A percentile compares a stretch with the other conserved stretches of the same genome.
phyloP scores from a whole-genome alignment of 1,140 invertebrate species.

The Whitmania pigra region DNA sequence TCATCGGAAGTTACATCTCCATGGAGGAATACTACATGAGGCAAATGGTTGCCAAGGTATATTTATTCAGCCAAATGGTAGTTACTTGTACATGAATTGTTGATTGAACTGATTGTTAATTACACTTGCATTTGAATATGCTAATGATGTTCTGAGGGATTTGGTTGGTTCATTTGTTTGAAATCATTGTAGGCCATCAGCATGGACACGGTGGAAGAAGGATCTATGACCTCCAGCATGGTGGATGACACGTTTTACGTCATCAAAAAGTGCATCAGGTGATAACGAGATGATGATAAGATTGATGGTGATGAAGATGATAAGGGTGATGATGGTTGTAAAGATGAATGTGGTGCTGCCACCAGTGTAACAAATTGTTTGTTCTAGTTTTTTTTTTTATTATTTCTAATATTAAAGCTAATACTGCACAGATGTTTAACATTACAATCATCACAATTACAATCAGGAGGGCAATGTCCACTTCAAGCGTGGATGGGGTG shows the following conservation, averaged over 20 bases:
- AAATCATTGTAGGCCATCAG: slow-evolving; percentile 54
- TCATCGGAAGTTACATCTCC: slow-evolving; percentile 75
- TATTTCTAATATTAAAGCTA: too few relatives aligned
- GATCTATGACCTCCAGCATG: slow-evolving; percentile 72
- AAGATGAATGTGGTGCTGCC: too few relatives aligned
- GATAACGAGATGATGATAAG: slow-evolving; percentile 25
- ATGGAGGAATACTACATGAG: slow-evolving; percentile 91
- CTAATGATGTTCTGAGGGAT: too few relatives aligned
- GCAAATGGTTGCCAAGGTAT: slow-evolving; percentile 75
- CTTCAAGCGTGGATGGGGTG: slow-evolving; percentile 80
- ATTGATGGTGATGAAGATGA: too few relatives aligned
- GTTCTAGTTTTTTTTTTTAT: too few relatives aligned
- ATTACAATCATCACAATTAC: slow-evolving; percentile 9
- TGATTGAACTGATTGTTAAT: not conserved
- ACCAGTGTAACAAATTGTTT: too few relatives aligned
- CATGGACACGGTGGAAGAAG: slow-evolving; percentile 60
- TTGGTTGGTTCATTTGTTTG: too few relatives aligned
- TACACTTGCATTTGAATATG: too few relatives aligned
- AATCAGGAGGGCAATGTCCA: slow-evolving; percentile 67
- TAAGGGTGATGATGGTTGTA: not conserved
- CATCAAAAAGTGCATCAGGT: slow-evolving; percentile 85
- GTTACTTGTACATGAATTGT: too few relatives aligned
- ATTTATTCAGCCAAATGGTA: too few relatives aligned
- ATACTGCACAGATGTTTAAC: not conserved
- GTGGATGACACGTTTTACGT: slow-evolving; percentile 98